Percentiles rank a stretch among this genome's conserved stretches.
phyloP scores from a whole-genome alignment of 2,888 invertebrate genomes.

The Arge pagana region DNA sequence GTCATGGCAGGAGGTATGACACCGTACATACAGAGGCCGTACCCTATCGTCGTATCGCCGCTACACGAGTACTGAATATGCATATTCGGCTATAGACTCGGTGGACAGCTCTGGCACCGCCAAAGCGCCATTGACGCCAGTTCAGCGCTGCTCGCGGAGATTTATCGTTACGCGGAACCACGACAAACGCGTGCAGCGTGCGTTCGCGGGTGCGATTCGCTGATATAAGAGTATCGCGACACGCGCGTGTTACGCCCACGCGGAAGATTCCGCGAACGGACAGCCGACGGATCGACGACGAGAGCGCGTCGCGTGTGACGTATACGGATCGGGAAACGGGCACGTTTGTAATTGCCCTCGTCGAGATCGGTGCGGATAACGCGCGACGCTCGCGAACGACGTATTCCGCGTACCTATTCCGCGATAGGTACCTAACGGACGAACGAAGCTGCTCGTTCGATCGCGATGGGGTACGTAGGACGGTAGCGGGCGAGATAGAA shows the following conservation, averaged over 20 bases:
- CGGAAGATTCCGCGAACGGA: background rate
- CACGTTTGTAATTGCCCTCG: conserved; percentile 45
- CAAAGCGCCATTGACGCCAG: conserved; percentile 53
- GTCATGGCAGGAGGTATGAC: conserved; percentile 31
- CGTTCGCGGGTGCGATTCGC: conserved; percentile 10
- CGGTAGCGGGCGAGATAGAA: no score
- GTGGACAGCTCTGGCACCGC: conserved; percentile 38
- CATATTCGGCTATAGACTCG: conserved; percentile 39
- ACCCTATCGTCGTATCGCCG: conserved; percentile 46
- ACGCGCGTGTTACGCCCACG: conserved; percentile 37
- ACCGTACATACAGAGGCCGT: conserved; percentile 33
- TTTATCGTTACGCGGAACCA: no score
- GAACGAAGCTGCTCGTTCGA: no score
- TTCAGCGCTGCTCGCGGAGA: conserved; percentile 52
- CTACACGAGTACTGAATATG: conserved; percentile 55
- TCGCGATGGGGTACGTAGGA: no score
- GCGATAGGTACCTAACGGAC: no score
- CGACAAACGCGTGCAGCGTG: no score
- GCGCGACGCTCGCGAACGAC: no score
- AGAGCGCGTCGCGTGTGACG: conserved; percentile 44
- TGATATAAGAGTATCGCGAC: no score
- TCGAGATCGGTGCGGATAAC: background rate
- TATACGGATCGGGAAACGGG: conserved; percentile 45
- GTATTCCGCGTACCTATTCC: no score
- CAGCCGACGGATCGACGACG: conserved; percentile 7